Evolutionary conservation across 1,140 invertebrate species (phyloP).

Genomic region (Drosophila ironensis): DNA sequence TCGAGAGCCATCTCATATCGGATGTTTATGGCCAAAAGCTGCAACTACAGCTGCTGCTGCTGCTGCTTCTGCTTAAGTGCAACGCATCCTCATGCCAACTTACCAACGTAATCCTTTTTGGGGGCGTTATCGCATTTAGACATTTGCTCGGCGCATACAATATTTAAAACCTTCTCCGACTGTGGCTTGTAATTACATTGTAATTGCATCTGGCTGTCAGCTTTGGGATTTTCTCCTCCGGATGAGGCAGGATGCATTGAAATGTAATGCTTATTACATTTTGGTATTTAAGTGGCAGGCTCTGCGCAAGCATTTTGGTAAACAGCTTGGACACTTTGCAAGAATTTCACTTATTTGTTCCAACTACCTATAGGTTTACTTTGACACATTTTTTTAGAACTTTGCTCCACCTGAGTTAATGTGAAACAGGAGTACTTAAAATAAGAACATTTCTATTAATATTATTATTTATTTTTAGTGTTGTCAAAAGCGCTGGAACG

Average conservation of each 20-base stretch:
- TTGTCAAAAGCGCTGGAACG: too few relatives aligned
- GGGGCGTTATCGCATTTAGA: conserved; percentile 9
- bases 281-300: conserved; percentile 1
- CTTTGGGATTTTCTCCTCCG: not conserved
- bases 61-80: conserved; percentile 48
- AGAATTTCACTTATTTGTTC: too few relatives aligned
- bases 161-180: conserved; percentile 30
- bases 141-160: conserved; percentile 32
- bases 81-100: conserved; percentile 10
- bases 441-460: too few relatives aligned
- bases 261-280: conserved; percentile 61
- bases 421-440: too few relatives aligned
- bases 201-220: conserved; percentile 42
- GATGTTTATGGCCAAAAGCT: conserved; percentile 61
- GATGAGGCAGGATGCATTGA: conserved; percentile 7
- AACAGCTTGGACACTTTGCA: too few relatives aligned
- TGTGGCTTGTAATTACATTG: conserved; percentile 53
- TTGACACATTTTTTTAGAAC: too few relatives aligned
- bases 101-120: conserved; percentile 57
- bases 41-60: too few relatives aligned
- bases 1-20: conserved; percentile 43
- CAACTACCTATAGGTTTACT: too few relatives aligned
- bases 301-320: too few relatives aligned
- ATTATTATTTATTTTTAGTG: too few relatives aligned
- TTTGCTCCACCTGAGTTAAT: too few relatives aligned